Evolutionary conservation across 1,140 invertebrate genomes (phyloP), one percentile per base, ranked within the genome.

Genomic region (Nephila pilipes): DNA sequence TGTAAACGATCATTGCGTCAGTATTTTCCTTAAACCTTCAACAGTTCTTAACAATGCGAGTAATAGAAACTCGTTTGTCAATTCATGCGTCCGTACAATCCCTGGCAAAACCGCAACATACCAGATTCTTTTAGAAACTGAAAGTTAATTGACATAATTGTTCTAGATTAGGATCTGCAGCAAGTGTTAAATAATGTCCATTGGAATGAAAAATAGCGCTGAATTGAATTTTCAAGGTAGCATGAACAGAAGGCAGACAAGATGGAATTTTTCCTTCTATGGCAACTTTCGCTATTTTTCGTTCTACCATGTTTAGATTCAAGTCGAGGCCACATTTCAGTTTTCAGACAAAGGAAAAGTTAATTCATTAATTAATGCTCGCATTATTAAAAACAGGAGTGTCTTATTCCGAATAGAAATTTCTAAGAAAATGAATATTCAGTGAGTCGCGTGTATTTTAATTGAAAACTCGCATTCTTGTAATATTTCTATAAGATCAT

Each of bases 131-230:
- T 69, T 90, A 80, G 75, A 79, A 90, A 90, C 63, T 36, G 88
- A 79, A 90, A 80, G 54, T 80, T 90, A 90, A 90, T 79, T 58
- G 88, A 57, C 55, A 80, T 90, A 90, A 90, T 90, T 90, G 88
- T 29, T 12, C 14, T 0, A 55, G 88, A 90, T 90, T 90, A 36
- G 14, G 65, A 90, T 90, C 88, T 90, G 4, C 12, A 14, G 25
- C 18, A 38, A 80, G 65, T 58, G 46, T 55, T 80, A 90, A 90
- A 87, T 87, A 87, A 29, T 32, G 85, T 60, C 69, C 32, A 32
- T 29, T 57, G 29, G 22, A 14, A 36, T 54, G 46, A 22, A 55
- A 65, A 87, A 38, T 25, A n/a, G 12, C 29, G 29, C 22, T n/a
- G 63, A 69, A 88, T 54, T 79, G 60, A 87, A 79, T 90, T 80